Conservation (phyloP, 1,140 invertebrate genomes). For the Penaeus chinensis region DNA sequence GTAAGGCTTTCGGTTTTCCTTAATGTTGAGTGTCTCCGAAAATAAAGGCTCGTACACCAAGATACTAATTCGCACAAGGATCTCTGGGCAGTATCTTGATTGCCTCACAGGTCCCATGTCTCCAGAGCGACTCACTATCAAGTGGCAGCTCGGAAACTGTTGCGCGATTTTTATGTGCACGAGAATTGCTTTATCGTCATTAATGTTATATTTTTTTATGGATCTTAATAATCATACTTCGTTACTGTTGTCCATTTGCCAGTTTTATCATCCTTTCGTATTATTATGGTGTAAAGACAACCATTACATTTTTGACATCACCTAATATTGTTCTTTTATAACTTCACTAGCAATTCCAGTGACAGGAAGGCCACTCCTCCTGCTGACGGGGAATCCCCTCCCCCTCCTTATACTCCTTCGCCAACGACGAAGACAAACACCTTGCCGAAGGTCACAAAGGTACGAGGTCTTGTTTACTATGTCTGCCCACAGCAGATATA, state of each 20-base stretch:
- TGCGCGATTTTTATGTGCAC: too few relatives aligned
- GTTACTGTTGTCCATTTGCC: too few relatives aligned
- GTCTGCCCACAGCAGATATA: too few relatives aligned
- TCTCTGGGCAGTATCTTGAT: too few relatives aligned
- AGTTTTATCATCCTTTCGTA: too few relatives aligned
- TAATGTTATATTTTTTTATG: too few relatives aligned
- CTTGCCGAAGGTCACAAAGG: constrained; percentile 22
- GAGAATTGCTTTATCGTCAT: too few relatives aligned
- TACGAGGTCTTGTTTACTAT: too few relatives aligned
- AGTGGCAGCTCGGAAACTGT: too few relatives aligned
- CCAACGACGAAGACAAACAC: constrained; percentile 45
- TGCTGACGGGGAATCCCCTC: constrained; percentile 67
- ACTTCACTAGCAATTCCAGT: constrained; percentile 62
- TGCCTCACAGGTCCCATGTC: too few relatives aligned
- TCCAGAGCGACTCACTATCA: too few relatives aligned
- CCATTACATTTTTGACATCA: background rate
- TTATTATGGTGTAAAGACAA: background rate
- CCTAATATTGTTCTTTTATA: background rate
- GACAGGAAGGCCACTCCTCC: constrained; percentile 65
- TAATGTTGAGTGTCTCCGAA: constrained; percentile 41
- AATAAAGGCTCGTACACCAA: background rate
- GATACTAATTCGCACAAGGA: background rate
- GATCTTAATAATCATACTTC: too few relatives aligned
- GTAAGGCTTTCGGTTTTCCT: constrained; percentile 30
- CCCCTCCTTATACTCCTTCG: constrained; percentile 67